These are phyloP conservation scores for Columba livia DNA, from an alignment of 2,113 vertebrate genomes.

Conservation along the genomic window DNA sequence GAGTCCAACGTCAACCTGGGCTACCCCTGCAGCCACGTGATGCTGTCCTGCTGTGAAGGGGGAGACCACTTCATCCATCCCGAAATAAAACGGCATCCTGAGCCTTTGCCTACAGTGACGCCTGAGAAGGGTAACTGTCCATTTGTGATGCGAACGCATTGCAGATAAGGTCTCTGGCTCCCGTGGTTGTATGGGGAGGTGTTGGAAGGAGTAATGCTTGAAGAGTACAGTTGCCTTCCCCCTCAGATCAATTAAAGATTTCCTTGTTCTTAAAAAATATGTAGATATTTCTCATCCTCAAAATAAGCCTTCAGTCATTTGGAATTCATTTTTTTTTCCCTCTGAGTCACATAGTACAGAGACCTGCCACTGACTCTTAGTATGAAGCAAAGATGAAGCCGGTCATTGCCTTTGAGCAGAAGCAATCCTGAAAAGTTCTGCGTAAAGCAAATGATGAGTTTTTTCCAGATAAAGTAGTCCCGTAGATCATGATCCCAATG, in stretches of 20 bases:
- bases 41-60: conserved; percentile 90
- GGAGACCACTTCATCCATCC: conserved; percentile 72
- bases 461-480: neutral
- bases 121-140: conserved; percentile 80
- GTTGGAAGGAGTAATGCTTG: neutral
- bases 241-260: neutral
- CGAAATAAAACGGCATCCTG: conserved; percentile 75
- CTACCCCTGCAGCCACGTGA: conserved; percentile 87
- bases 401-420: neutral
- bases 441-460: neutral
- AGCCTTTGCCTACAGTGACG: conserved; percentile 65
- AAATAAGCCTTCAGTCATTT: neutral
- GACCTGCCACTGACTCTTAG: neutral
- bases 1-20: conserved; percentile 82
- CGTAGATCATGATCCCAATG: neutral
- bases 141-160: neutral
- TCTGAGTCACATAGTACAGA: neutral
- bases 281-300: neutral
- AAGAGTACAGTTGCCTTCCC: neutral
- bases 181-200: accelerated
- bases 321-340: neutral
- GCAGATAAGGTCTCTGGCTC: neutral
- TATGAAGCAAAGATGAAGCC: neutral
- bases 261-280: neutral
- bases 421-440: neutral